Base-by-base conservation (phyloP, 30 jellyfish, hydroid and myxozoan species). In the Turritopsis dohrnii region DNA sequence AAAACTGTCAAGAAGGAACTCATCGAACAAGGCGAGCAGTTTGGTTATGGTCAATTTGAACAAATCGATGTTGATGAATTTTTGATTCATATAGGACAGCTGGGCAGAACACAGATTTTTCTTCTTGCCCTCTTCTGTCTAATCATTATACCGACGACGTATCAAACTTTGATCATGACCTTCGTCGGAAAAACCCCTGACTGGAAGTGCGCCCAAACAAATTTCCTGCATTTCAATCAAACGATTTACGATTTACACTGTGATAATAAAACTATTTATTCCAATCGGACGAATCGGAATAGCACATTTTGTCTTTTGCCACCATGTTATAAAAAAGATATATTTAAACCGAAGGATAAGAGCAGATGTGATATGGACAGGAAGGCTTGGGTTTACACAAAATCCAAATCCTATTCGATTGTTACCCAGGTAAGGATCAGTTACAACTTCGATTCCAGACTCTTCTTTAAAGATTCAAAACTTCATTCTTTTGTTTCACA, bases 101-200 rank as follows among this genome's bases (percentile, higher is more conserved):
- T 86, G 66, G 96, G 96, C 17, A 76, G 80, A 24, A 23, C 72
- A 74, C 97, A 91, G 52, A 80, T 74, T 21, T 29, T 83, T 8
- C 79, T 86, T 54, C 90, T 84, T 72, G 41, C 74, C 27, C 29
- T 91, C 83, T 91, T 91, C 86, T 91, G 96, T 72, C n/a, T 87
- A 31, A 76, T 86, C 84, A 91, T 91, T 20, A 65, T 91, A 21
- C 96, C 97, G 4, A 84, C 89, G 52, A 87, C 97, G 1, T 87
- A 82, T 66, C 97, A 91, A 65, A 86, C 96, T 9, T 71, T 91
- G 81, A 72, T 91, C 66, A 86, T 86, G 75, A 71, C 96, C 28
- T 91, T 91, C 65, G 96, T 81, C n/a, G 97, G 86, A 7, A 86
- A 81, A 27, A 87, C 60, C 24, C 97, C 97, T 21, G 54, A 83